phyloP scores from a whole-genome alignment of 2,113 vertebrate genomes.

The Taxidea taxus region DNA sequence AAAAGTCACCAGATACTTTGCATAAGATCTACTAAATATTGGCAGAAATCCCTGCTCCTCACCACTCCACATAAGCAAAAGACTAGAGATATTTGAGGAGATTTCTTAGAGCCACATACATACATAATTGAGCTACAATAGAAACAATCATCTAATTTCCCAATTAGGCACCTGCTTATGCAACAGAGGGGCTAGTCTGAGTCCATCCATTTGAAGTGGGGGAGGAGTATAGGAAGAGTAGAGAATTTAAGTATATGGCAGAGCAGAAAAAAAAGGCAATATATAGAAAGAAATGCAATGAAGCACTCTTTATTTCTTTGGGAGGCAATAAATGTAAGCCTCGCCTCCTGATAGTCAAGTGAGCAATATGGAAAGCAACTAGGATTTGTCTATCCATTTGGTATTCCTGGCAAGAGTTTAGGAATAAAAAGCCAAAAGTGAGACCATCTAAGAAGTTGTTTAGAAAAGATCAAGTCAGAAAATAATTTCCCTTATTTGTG shows the following conservation, averaged over 20 bases:
- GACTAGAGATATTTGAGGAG: neutral
- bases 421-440: neutral
- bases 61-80: neutral
- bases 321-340: neutral
- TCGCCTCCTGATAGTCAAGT: neutral
- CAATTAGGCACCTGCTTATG: neutral
- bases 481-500: neutral
- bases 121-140: neutral
- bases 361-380: neutral
- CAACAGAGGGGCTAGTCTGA: neutral
- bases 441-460: neutral
- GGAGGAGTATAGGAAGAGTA: fast-evolving
- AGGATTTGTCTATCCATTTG: neutral
- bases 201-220: neutral
- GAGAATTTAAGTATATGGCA: neutral
- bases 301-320: neutral
- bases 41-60: neutral
- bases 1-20: neutral
- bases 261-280: neutral
- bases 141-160: neutral
- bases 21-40: neutral
- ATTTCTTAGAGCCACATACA: neutral
- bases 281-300: neutral
- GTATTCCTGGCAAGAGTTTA: neutral
- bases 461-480: neutral